Percentiles rank a stretch among this genome's conserved stretches.
These are phyloP conservation scores for Dolichallabes microphthalmus DNA, from an alignment of 2,113 vertebrate genomes.

Conservation along the genomic window DNA sequence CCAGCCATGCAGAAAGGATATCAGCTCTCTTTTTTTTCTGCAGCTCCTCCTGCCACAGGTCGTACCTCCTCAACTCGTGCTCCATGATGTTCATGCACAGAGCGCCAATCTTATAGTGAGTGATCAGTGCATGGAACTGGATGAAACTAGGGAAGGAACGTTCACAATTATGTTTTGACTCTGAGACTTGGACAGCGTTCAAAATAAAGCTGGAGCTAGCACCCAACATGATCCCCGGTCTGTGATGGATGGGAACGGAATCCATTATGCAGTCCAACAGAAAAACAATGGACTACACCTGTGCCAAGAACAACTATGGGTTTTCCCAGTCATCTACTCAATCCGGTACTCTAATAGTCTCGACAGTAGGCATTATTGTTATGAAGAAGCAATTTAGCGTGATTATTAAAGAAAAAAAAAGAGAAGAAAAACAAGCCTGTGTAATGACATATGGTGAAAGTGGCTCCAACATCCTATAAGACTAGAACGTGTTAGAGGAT, in stretches of 20 bases:
- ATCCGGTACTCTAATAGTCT: conserved; percentile 47
- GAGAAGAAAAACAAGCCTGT: conserved; percentile 52
- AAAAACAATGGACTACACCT: conserved; percentile 47
- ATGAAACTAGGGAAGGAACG: conserved; percentile 80
- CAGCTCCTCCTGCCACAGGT: conserved; percentile 92
- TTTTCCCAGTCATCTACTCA: conserved; percentile 53
- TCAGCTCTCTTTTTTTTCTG: conserved; percentile 90
- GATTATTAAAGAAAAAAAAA: conserved; percentile 13
- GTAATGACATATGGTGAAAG: conserved; percentile 42
- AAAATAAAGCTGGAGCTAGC: conserved; percentile 36
- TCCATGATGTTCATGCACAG: conserved; percentile 93
- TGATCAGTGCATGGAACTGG: conserved; percentile 89
- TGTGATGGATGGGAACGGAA: conserved; percentile 57
- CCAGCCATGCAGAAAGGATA: conserved; percentile 79
- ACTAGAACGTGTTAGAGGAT: neutral
- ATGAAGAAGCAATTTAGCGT: conserved; percentile 56
- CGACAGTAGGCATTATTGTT: conserved; percentile 65
- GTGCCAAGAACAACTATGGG: conserved; percentile 57
- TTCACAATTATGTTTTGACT: conserved; percentile 19
- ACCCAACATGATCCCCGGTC: conserved; percentile 52
- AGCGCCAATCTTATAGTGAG: conserved; percentile 91
- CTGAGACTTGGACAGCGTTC: neutral
- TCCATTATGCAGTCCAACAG: conserved; percentile 56
- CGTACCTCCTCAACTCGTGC: conserved; percentile 89
- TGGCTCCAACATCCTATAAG: conserved; percentile 16